Evolutionary conservation across 2,888 invertebrate genomes (phyloP).

Genomic region (Eupelmus urozonus): DNA sequence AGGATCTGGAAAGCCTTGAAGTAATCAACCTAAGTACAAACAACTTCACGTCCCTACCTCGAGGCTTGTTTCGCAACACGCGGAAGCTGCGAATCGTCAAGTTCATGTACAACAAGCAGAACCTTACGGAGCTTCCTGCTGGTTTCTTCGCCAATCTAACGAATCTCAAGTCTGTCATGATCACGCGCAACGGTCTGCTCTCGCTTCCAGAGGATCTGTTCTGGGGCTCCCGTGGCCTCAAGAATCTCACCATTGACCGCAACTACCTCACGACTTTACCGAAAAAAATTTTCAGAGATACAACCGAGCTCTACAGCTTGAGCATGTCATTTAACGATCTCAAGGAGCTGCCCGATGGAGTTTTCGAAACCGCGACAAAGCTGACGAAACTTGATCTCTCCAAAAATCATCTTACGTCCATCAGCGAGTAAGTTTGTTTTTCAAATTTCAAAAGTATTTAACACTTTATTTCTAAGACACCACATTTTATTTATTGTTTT

Average conservation of each 20-base stretch:
- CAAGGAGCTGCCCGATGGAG: constrained; percentile 79
- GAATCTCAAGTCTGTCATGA: constrained; percentile 79
- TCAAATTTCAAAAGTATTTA: background rate
- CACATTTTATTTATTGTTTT: no score
- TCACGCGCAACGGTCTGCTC: constrained; percentile 80
- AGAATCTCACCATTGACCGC: constrained; percentile 81
- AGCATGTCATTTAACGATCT: constrained; percentile 84
- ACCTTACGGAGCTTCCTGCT: constrained; percentile 80
- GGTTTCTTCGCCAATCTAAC: constrained; percentile 82
- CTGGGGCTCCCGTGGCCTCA: constrained; percentile 80
- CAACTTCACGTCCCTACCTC: constrained; percentile 82
- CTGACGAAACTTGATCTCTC: constrained; percentile 82
- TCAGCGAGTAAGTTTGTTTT: constrained; percentile 79
- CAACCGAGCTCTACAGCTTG: constrained; percentile 81
- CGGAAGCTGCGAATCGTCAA: constrained; percentile 78
- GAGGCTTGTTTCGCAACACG: constrained; percentile 80
- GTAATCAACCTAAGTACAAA: constrained; percentile 84
- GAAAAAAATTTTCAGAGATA: constrained; percentile 81
- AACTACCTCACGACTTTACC: constrained; percentile 80
- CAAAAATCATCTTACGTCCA: constrained; percentile 81
- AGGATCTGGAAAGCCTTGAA: constrained; percentile 81
- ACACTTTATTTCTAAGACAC: no score
- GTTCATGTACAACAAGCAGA: constrained; percentile 70
- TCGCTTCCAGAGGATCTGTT: constrained; percentile 82
- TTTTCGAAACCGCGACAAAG: constrained; percentile 80